Base-by-base conservation (phyloP, 35 echinoderm and acorn worm genomes). In the Ophioderma brevispina region DNA sequence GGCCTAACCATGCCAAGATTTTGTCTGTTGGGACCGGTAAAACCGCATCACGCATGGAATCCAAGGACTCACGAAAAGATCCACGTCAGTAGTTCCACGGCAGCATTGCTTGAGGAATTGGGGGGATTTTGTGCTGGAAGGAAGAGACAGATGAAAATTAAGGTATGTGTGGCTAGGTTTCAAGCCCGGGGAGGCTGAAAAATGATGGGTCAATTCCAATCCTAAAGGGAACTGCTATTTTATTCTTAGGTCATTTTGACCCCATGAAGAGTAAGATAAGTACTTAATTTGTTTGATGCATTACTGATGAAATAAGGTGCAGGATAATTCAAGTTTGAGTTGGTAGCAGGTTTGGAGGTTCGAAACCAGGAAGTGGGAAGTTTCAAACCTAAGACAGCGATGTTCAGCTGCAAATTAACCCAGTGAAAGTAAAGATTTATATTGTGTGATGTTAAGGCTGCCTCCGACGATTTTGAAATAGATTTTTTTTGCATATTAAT, bases 21-120 rank as follows among this genome's bases (percentile, higher is more conserved):
- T 84, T 98, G 96, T 95, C 88, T 98, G 14, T 98, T 98, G 85
- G 96, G 96, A 95, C 96, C 3, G 96, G 95, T 28, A 98, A 98
- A 78, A 98, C 96, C 0, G 96, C 96, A 52, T 95, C 93, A 0
- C 86, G 96, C 36, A 98, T 98, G 96, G 96, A 98, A 90, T 98
- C 96, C 2, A 92, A 98, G 87, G 96, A 13, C 39, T 95, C 33
- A 76, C 96, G 0, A 90, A 40, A 90, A 86, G 40, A 95, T 98
- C 18, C 96, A 98, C 43, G 87, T 93, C 33, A 98, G 90, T 76
- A 39, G 38, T 1, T 59, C 81, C 0, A 87, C 87, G 21, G 80
- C 94, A 25, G 35, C 63, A 14, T 41, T 98, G 25, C 80, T 98
- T 36, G 63, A 38, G 17, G 78, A 89, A 18, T 59, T 98, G 2